Base-by-base conservation (phyloP, 2,888 invertebrate genomes). In the Deilephila elpenor region DNA sequence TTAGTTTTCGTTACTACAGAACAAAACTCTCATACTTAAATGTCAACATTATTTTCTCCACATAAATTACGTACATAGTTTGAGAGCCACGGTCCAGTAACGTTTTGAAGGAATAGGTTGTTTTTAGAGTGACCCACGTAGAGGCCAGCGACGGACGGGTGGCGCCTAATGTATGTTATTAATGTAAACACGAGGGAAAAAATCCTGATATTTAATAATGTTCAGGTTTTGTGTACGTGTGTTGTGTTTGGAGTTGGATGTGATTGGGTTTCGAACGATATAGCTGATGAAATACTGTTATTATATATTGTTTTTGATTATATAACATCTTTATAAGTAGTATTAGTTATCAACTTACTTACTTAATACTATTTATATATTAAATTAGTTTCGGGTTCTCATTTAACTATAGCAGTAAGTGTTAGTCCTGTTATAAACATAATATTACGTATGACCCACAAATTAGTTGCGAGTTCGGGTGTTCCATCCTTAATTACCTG, bases 111-210 rank as follows among this genome's bases (percentile, higher is more conserved):
- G 83, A 88, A 86, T 85, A 84, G 80, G 81, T 80, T 85, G 84
- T 84, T 84, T 87, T 80, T 83, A 83, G 81, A 82, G 79, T 71
- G 80, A 83, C 77, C 82, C 83, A 82, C 86, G 85, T 76, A 78
- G 84, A 84, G 83, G 82, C 84, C 82, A 78, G 71, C 83, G 25
- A 25, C 25, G 81, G 82, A 76, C 81, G 76, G 76, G 80, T 78
- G 82, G 80, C 75, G 77, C 78, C 88, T 89, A 90, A 91, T 91
- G 91, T 88, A 85, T 89, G 89, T 90, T 91, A 86, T 86, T 83
- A 88, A 79, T 86, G 88, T 88, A 91, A 92, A 92, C 91, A 93
- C 79, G 76, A 81, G 79, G 84, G 79, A 82, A 82, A 82, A 83
- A 81, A 17, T 25, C 67, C 17, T 19, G 44, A 44, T 44, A 25